Conservation (phyloP, 2,888 invertebrate species). For the Antitype chi region DNA sequence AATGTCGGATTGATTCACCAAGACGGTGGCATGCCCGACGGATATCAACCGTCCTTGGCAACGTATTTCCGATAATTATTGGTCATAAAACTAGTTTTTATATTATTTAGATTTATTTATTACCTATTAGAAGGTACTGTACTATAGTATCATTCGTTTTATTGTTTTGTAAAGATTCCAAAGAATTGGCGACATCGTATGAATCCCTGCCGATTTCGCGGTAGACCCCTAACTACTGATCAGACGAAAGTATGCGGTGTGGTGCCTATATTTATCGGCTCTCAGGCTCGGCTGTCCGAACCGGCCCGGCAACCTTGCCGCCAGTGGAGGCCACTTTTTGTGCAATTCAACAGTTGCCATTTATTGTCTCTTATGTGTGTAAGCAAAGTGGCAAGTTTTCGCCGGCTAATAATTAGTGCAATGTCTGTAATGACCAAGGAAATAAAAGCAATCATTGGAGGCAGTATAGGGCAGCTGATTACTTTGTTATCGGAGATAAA, state of each 20-base stretch:
- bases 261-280: constrained; percentile 65
- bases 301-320: constrained; percentile 82
- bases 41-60: too few relatives aligned
- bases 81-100: too few relatives aligned
- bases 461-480: not conserved
- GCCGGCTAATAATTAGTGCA: constrained; percentile 31
- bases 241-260: constrained; percentile 69
- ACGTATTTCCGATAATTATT: too few relatives aligned
- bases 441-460: constrained; percentile 1
- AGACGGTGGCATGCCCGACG: too few relatives aligned
- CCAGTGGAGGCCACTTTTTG: constrained; percentile 81
- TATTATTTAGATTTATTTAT: not conserved
- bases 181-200: not conserved
- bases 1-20: too few relatives aligned
- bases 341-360: constrained; percentile 52
- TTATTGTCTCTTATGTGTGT: constrained; percentile 40
- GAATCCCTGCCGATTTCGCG: constrained; percentile 25
- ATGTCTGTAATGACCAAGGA: constrained; percentile 16
- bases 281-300: constrained; percentile 66
- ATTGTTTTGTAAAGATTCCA: not conserved
- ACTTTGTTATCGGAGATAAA: constrained; percentile 7
- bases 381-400: constrained; percentile 46
- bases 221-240: constrained; percentile 56
- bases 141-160: not conserved
- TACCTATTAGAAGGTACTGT: too few relatives aligned